Percentiles rank a stretch among this genome's conserved stretches.
Evolutionary conservation across 2,113 vertebrate genomes (phyloP).

Genomic region (Catharus fuscescens): DNA sequence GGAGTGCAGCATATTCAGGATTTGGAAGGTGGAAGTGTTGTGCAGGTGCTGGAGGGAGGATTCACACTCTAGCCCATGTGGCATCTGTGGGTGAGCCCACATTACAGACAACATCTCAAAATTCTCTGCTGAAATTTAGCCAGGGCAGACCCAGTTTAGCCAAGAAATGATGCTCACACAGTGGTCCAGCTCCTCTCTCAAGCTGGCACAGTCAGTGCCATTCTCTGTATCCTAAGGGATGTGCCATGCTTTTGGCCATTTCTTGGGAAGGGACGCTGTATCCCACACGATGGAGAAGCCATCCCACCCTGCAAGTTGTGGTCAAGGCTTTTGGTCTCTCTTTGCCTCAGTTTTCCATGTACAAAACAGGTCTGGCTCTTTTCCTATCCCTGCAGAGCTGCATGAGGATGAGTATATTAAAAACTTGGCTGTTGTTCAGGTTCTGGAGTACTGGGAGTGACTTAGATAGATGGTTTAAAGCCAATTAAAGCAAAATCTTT

Average conservation of each 20-base stretch:
- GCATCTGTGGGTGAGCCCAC: neutral
- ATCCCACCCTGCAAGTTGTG: neutral
- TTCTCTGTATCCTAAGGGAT: neutral
- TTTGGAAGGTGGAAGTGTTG: neutral
- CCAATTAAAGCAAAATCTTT: conserved; percentile 27
- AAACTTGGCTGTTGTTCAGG: neutral
- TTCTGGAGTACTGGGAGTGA: neutral
- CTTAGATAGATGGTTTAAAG: conserved; percentile 18
- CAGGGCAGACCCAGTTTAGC: neutral
- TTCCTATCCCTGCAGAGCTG: neutral
- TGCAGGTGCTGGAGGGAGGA: neutral
- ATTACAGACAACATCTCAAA: neutral
- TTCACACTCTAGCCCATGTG: neutral
- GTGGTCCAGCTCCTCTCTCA: neutral
- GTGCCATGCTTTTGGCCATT: neutral
- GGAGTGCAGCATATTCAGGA: neutral
- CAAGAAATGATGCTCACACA: neutral
- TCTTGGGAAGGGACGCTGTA: neutral
- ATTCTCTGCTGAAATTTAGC: neutral
- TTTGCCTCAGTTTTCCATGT: neutral
- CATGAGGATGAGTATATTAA: neutral
- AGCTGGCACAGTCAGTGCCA: neutral
- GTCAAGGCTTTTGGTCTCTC: neutral
- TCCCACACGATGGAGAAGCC: neutral
- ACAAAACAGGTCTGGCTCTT: neutral